A percentile compares a stretch with the other conserved stretches of the same genome.
Evolutionary conservation across 2,888 invertebrate genomes (phyloP).

Genomic region (Chrysolina haemoptera): DNA sequence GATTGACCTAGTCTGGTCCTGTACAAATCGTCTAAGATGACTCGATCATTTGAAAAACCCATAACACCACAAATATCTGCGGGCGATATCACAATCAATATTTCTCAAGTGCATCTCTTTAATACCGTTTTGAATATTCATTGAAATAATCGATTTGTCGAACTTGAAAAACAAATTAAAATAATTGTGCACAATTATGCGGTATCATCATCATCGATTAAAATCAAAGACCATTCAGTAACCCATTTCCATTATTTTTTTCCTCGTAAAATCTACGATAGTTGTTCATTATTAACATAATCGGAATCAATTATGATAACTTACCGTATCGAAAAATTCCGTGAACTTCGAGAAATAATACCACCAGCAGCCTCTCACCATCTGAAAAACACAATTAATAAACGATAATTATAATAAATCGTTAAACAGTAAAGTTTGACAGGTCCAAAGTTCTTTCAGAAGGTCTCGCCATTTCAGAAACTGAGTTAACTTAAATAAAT

Average conservation of each 20-base stretch:
- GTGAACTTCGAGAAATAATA: conserved; percentile 98
- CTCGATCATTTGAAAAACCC: background rate
- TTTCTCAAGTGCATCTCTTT: conserved; percentile 10
- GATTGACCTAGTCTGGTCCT: background rate
- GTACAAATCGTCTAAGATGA: background rate
- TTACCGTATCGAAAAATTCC: conserved; percentile 95
- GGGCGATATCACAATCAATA: background rate
- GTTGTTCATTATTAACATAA: background rate
- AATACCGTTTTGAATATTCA: background rate
- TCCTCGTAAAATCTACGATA: background rate
- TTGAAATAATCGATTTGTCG: background rate
- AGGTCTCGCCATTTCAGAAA: too few relatives aligned
- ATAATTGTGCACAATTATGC: background rate
- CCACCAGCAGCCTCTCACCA: conserved; percentile 96
- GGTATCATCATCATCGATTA: background rate
- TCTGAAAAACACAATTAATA: conserved; percentile 76
- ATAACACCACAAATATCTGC: background rate
- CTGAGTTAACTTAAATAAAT: too few relatives aligned
- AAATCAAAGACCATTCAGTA: background rate
- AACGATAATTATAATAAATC: background rate
- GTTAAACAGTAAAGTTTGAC: too few relatives aligned
- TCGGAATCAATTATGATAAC: conserved; percentile 53
- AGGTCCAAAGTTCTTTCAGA: too few relatives aligned
- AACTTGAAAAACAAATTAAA: conserved; percentile 5
- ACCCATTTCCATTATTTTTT: background rate